Conservation (phyloP, 2,113 vertebrate genomes). For the Pseudorasbora parva region DNA sequence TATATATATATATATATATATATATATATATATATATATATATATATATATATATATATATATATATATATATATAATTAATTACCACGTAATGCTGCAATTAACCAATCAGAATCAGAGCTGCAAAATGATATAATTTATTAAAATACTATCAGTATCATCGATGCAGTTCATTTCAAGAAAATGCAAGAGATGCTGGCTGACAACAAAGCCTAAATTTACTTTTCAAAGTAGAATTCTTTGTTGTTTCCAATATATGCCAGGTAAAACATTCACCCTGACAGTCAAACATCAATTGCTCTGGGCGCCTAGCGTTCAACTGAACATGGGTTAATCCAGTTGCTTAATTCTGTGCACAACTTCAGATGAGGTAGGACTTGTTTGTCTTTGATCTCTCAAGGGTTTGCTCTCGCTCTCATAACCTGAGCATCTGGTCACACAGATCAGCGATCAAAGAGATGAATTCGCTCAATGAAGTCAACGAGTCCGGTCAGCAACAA, state of each 20-base stretch:
- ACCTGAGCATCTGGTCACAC: conserved; percentile 32
- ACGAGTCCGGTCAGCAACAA: conserved; percentile 29
- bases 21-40: no score
- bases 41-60: no score
- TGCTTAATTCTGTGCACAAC: conserved; percentile 13
- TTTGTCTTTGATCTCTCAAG: conserved; percentile 40
- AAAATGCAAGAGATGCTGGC: not conserved
- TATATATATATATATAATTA: no score
- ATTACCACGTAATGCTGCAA: not conserved
- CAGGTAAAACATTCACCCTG: not conserved
- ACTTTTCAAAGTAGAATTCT: not conserved
- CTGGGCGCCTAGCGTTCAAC: not conserved
- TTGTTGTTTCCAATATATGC: not conserved
- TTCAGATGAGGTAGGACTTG: conserved; percentile 31
- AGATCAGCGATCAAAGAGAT: conserved; percentile 47
- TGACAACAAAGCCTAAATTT: not conserved
- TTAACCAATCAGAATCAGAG: not conserved
- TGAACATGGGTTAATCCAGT: conserved; percentile 14
- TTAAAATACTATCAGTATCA: not conserved
- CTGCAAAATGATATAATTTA: not conserved
- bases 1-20: no score
- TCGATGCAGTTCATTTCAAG: not conserved
- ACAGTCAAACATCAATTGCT: not conserved
- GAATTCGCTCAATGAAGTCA: conserved; percentile 42
- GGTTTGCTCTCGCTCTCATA: not conserved